Base-by-base conservation (phyloP, 2,888 invertebrate species). In the Tortrix viridana region DNA sequence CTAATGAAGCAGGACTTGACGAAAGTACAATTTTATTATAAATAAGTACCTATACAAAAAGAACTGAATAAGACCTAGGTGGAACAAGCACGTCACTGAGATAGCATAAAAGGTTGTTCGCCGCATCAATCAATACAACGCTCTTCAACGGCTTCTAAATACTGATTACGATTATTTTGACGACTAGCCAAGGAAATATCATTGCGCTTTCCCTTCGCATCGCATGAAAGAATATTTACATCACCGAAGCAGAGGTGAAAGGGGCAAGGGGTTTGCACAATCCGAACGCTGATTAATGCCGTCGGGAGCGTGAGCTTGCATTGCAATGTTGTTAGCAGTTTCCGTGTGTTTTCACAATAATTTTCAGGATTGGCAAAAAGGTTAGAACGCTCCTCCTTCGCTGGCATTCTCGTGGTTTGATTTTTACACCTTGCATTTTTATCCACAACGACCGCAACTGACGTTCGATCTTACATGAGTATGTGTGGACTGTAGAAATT, bases 231-330 rank as follows among this genome's bases (percentile, higher is more conserved):
- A 58, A 58, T 58, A 63, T 58, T 62, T 62, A 57, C 63, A 53
- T 63, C 63, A 53, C 52, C 57, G 56, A 32, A 32, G 55, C 54
- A 37, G 55, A 61, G 61, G 62, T 62, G 62, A 62, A 62, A 62
- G 62, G 52, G 63, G 53, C 57, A 58, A 63, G 47, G 47, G 46
- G 47, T 52, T 63, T 63, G 57, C 63, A 63, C 63, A 63, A 63
- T 63, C 57, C 41, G 38, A n/a, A 44, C 44, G 26, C 53, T 58
- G 63, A 63, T 63, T 58, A 63, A 63, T 63, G 58, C 63, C 52
- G 57, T 52, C 46, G 62, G 41, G 46, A 50, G 52, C 62, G 46
- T 52, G 62, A 62, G 56, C 48, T 62, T 16, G 62, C 43, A 41
- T n/a, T 37, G 55, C 55, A 56, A 61, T 49, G 37, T 37, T 20